Percentiles rank a stretch among this genome's conserved stretches.
phyloP scores from a whole-genome alignment of 2,113 vertebrate species.

The Xenotilapia flavipinnis region DNA sequence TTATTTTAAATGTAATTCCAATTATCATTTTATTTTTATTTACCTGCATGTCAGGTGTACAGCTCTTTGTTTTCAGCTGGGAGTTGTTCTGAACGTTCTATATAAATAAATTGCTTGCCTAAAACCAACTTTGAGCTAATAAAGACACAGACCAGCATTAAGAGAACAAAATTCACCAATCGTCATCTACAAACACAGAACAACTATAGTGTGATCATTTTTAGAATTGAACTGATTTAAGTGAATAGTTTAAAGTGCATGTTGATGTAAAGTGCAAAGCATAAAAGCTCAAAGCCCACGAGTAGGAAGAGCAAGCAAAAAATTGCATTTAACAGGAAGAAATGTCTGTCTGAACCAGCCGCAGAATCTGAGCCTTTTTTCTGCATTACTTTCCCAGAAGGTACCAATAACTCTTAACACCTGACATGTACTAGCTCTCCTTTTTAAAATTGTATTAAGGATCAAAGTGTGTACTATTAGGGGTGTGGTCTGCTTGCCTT shows the following conservation, averaged over 20 bases:
- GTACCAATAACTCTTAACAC: fast-evolving
- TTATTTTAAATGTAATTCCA: fast-evolving
- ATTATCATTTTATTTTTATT: background rate
- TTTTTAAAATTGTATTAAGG: background rate
- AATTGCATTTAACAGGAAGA: background rate
- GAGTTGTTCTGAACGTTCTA: background rate
- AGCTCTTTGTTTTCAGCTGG: background rate
- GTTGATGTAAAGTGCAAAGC: background rate
- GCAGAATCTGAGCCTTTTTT: background rate
- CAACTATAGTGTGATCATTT: fast-evolving
- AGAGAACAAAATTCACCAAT: background rate
- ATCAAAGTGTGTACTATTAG: background rate
- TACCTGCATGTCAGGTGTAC: background rate
- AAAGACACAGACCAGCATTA: background rate
- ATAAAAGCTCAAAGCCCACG: background rate
- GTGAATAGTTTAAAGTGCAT: background rate
- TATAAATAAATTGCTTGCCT: background rate
- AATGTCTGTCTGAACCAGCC: fast-evolving
- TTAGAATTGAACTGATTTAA: background rate
- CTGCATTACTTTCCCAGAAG: background rate
- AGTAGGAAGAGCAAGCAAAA: background rate
- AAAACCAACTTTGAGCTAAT: background rate
- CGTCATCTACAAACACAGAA: fast-evolving
- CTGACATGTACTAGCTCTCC: background rate
- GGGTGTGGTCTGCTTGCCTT: background rate